Conservation (phyloP, 2,888 invertebrate genomes). For the Melieria picta region DNA sequence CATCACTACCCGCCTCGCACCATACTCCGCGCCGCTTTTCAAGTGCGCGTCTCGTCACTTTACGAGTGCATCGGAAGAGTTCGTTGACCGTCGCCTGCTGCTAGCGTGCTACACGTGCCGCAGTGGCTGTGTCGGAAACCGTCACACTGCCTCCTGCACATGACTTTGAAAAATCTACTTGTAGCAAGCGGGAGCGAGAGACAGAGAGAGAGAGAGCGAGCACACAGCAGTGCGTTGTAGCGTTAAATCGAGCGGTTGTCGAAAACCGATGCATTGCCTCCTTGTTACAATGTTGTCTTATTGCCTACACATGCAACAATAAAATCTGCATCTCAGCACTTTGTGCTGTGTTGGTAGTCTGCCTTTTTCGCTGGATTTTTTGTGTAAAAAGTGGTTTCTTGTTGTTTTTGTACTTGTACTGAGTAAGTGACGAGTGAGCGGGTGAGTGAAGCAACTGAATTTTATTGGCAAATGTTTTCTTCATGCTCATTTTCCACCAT, state of each 20-base stretch:
- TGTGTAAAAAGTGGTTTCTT: too few species aligned
- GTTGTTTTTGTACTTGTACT: too few species aligned
- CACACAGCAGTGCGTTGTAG: not conserved
- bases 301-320: conserved; percentile 43
- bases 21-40: not conserved
- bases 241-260: conserved; percentile 39
- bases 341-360: too few species aligned
- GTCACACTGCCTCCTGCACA: conserved; percentile 53
- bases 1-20: too few species aligned
- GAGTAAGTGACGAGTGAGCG: too few species aligned
- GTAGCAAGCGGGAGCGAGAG: not conserved
- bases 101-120: conserved; percentile 42
- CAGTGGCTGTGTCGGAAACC: conserved; percentile 54
- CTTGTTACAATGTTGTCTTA: conserved; percentile 30
- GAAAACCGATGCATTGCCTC: conserved; percentile 57
- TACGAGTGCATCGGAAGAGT: conserved; percentile 40
- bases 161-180: too few species aligned
- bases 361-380: too few species aligned
- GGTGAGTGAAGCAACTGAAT: too few species aligned
- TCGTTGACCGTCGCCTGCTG: conserved; percentile 55
- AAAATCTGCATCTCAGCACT: conserved; percentile 27
- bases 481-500: too few species aligned
- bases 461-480: too few species aligned
- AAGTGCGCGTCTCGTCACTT: not conserved
- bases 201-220: not conserved